Evolutionary conservation across 2,797 vertebrate genomes (phyloP).

Genomic region (Semaprochilodus insignis): DNA sequence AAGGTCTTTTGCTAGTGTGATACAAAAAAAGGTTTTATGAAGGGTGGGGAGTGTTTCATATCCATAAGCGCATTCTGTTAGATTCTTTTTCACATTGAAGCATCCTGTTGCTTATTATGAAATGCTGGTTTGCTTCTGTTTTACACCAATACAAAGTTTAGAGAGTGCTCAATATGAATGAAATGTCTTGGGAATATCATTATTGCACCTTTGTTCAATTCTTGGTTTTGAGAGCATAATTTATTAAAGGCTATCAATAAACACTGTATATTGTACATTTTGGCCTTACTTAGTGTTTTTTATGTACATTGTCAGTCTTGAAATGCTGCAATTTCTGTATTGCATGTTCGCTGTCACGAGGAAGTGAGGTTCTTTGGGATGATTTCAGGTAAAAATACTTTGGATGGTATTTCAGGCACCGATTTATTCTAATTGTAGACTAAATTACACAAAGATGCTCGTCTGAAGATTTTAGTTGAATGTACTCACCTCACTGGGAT

Average conservation of each 20-base stretch:
- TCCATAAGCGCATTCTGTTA: slow-evolving; percentile 74
- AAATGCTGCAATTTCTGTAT: background rate
- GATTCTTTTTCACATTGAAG: slow-evolving; percentile 71
- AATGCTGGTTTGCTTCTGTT: slow-evolving; percentile 60
- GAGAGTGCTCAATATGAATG: slow-evolving; percentile 67
- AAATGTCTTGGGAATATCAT: slow-evolving; percentile 68
- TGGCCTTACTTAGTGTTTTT: background rate
- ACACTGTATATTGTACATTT: slow-evolving; percentile 41
- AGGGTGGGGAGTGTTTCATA: slow-evolving; percentile 60
- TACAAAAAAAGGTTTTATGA: slow-evolving; percentile 63
- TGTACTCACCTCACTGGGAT: background rate
- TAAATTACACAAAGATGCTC: background rate
- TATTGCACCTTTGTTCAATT: slow-evolving; percentile 64
- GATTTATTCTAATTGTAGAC: background rate
- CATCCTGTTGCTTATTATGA: slow-evolving; percentile 62
- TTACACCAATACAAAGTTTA: slow-evolving; percentile 61
- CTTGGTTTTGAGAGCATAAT: slow-evolving; percentile 72
- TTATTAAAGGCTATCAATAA: slow-evolving; percentile 80
- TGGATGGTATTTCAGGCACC: background rate
- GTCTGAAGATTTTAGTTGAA: background rate
- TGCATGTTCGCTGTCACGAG: background rate
- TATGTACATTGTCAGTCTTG: background rate
- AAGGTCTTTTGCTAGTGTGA: slow-evolving; percentile 62
- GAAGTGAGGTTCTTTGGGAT: background rate
- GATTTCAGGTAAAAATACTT: background rate